These are phyloP conservation scores for Cladopsammia gracilis DNA, from an alignment of 64 coral and sea anemone genomes.

Conservation along the genomic window DNA sequence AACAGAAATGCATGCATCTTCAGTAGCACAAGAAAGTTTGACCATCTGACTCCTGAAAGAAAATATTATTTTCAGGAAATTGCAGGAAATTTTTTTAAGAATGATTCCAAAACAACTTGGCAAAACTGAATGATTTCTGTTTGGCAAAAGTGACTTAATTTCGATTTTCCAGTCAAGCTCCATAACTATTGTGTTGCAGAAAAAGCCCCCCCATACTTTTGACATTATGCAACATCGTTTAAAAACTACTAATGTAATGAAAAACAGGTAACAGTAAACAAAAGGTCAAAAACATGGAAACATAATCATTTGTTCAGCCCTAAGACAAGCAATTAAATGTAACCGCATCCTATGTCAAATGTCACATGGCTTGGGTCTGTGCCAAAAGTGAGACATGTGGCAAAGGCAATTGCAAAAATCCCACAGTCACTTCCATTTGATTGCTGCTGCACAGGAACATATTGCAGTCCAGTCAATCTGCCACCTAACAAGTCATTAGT, in stretches of 20 bases:
- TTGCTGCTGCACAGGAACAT: conserved; percentile 53
- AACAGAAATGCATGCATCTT: too few relatives aligned
- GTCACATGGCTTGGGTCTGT: conserved; percentile 23
- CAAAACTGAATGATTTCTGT: too few relatives aligned
- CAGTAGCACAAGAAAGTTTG: too few relatives aligned
- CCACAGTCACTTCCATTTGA: conserved; percentile 57
- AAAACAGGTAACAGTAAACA: background rate
- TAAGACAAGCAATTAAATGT: conserved; percentile 35
- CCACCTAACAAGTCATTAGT: conserved; percentile 24
- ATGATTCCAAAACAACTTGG: too few relatives aligned
- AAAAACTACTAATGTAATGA: background rate
- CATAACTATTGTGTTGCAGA: too few relatives aligned
- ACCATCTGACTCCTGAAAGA: too few relatives aligned
- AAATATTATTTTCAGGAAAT: too few relatives aligned
- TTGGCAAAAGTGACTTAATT: too few relatives aligned
- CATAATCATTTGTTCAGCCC: conserved; percentile 21
- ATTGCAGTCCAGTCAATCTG: conserved; percentile 30
- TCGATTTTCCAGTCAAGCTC: too few relatives aligned
- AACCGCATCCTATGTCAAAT: conserved; percentile 41
- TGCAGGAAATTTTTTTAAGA: too few relatives aligned
- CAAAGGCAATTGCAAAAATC: conserved; percentile 46
- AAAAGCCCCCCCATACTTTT: background rate
- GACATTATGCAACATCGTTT: too few relatives aligned
- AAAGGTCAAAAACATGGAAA: conserved; percentile 33
- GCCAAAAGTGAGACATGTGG: conserved; percentile 24